These are phyloP conservation scores for Ophiothrix spiculata DNA, from an alignment of 35 echinoderm and acorn worm species.

Conservation along the genomic window DNA sequence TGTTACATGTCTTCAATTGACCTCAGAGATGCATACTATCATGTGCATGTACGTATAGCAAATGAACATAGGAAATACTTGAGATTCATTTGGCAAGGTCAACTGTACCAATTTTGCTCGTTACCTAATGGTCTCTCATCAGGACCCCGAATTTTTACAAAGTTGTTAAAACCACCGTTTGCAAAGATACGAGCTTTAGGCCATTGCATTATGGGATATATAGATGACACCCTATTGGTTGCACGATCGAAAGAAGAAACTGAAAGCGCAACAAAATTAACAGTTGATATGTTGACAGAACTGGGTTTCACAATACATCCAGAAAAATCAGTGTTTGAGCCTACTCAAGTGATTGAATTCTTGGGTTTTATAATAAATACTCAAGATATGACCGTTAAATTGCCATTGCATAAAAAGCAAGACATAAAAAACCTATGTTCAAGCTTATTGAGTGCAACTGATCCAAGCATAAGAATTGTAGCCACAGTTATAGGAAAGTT, in stretches of 20 bases:
- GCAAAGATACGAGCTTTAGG: conserved; percentile 3
- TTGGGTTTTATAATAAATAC: conserved; percentile 60
- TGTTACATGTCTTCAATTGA: conserved; percentile 72
- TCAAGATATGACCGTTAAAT: conserved; percentile 31
- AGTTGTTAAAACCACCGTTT: conserved; percentile 49
- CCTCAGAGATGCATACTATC: conserved; percentile 72
- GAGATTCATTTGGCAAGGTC: conserved; percentile 47
- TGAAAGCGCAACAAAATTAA: conserved; percentile 5
- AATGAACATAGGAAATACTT: conserved; percentile 44
- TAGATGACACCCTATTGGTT: conserved; percentile 42
- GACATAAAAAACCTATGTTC: conserved; percentile 35
- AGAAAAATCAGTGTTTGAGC: conserved; percentile 41
- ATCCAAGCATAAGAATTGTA: conserved; percentile 43
- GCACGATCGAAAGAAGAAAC: neutral
- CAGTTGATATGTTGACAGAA: conserved; percentile 18
- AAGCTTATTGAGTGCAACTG: conserved; percentile 5
- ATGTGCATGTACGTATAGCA: conserved; percentile 54
- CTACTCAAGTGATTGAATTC: conserved; percentile 42
- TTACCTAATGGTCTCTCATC: conserved; percentile 63
- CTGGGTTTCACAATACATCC: conserved; percentile 68
- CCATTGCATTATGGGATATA: conserved; percentile 9
- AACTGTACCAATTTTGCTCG: conserved; percentile 42
- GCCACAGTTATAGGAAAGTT: conserved; percentile 64
- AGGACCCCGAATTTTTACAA: conserved; percentile 70
- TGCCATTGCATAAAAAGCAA: conserved; percentile 33